Percentiles rank a stretch among this genome's conserved stretches.
These are phyloP conservation scores for Anomalospiza imberbis DNA, from an alignment of 2,797 vertebrate genomes.

Conservation along the genomic window DNA sequence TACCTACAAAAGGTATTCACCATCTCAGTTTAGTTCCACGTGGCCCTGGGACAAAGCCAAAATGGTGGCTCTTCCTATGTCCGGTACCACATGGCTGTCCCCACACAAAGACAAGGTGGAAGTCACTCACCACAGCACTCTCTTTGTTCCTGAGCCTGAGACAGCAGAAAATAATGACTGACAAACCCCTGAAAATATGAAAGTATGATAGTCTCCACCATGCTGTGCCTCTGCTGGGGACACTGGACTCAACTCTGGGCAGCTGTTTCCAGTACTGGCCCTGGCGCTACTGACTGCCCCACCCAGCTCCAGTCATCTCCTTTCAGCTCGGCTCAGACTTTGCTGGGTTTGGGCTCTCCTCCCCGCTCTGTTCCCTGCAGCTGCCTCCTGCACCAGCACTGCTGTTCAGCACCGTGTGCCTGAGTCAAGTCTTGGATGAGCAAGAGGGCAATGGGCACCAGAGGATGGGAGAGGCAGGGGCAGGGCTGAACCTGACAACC, in stretches of 20 bases:
- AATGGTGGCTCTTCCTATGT: not conserved
- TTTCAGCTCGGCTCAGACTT: not conserved
- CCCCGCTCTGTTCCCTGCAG: rapidly evolving
- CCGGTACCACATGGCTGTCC: not conserved
- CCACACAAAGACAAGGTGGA: not conserved
- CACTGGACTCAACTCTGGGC: not conserved
- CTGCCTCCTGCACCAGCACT: rapidly evolving
- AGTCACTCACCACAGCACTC: not conserved
- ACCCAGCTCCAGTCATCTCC: not conserved
- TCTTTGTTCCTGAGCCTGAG: not conserved
- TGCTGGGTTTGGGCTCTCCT: rapidly evolving
- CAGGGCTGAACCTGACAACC: not conserved
- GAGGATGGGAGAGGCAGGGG: too few species aligned
- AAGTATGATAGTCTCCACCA: not conserved
- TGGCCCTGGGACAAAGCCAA: not conserved
- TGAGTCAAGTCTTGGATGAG: rapidly evolving
- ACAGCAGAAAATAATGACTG: not conserved
- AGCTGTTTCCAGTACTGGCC: not conserved
- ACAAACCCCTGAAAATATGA: not conserved
- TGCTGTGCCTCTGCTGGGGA: rapidly evolving
- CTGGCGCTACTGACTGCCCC: not conserved
- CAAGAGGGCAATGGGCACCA: not conserved
- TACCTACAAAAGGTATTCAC: not conserved
- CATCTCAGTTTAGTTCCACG: rapidly evolving
- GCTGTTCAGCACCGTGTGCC: rapidly evolving